Base-by-base conservation (phyloP, 2,113 vertebrate genomes). In the Xyliphius kryptos region DNA sequence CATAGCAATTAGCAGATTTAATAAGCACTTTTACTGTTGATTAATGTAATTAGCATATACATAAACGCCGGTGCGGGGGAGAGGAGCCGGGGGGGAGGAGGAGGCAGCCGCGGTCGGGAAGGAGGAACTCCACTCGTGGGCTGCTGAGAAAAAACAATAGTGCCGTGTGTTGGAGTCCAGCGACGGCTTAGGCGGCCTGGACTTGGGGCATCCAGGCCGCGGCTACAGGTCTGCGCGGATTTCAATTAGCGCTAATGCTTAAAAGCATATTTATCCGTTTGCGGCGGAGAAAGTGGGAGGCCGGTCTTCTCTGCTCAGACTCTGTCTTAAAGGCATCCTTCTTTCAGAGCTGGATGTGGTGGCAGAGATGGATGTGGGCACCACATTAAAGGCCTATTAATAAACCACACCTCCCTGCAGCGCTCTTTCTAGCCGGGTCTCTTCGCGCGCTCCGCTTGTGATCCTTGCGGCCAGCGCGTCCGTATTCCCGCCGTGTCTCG, bases 321-420 rank as follows among this genome's bases (percentile, higher is more conserved):
- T 15, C 11, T 50, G 59, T 61, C 51, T 47, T 41, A 10, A 17
- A 55, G 52, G 52, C n/a, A n/a, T 48, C 15, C 44, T 56, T 8
- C 15, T 49, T 44, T n/a, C 63, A 51, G 54, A 72, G 54, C 22
- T 9, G n/a, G n/a, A n/a, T 22, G 41, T 10, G 51, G 37, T 75
- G 72, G 71, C 57, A 73, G 73, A 72, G 16, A 26, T 58, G 37
- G 53, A 63, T 82, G 82, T 81, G 82, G 80, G 40, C 32, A 61
- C 41, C 32, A 26, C 40, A 53, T 60, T 68, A 53, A 70, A 77
- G 76, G 48, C 75, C 77, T 83, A 82, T 87, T 85, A 85, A 87
- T 84, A 82, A 82, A 85, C 82, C 76, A 76, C 80, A 63, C 74
- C 77, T 80, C 76, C 79, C 77, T 74, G 66, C 79, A 78, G 51